Percentiles rank a stretch among this genome's conserved stretches.
These are phyloP conservation scores for Pangasianodon hypophthalmus DNA, from an alignment of 2,113 vertebrate species.

Conservation along the genomic window DNA sequence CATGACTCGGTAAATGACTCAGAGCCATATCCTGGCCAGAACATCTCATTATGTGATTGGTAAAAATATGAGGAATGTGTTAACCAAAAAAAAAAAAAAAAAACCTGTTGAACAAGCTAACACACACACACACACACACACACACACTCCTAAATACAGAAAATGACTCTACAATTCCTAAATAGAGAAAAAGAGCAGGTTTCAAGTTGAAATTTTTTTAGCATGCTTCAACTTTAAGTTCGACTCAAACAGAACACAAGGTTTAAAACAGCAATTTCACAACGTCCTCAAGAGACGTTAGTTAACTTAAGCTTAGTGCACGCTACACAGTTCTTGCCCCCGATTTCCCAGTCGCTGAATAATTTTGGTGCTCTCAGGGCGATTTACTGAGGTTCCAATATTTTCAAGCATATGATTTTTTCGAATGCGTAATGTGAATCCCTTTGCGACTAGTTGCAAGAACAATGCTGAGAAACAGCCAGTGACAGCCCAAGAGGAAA, in stretches of 20 bases:
- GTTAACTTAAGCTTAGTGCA: background rate
- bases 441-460: background rate
- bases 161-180: no score
- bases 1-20: background rate
- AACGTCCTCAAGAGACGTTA: background rate
- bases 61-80: background rate
- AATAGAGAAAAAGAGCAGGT: no score
- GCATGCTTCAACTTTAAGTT: background rate
- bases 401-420: background rate
- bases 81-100: background rate
- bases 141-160: background rate
- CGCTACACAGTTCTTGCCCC: background rate
- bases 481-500: background rate
- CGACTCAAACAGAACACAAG: background rate
- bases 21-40: conserved; percentile 2
- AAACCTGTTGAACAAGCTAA: background rate
- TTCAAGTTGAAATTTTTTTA: background rate
- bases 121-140: background rate
- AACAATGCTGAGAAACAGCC: background rate
- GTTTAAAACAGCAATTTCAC: background rate
- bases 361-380: background rate
- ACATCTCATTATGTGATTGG: background rate
- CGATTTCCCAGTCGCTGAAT: background rate
- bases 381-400: background rate
- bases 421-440: background rate